A percentile compares a stretch with the other conserved stretches of the same genome.
Evolutionary conservation across 2,797 vertebrate genomes (phyloP).

Genomic region (Ciconia nigra): DNA sequence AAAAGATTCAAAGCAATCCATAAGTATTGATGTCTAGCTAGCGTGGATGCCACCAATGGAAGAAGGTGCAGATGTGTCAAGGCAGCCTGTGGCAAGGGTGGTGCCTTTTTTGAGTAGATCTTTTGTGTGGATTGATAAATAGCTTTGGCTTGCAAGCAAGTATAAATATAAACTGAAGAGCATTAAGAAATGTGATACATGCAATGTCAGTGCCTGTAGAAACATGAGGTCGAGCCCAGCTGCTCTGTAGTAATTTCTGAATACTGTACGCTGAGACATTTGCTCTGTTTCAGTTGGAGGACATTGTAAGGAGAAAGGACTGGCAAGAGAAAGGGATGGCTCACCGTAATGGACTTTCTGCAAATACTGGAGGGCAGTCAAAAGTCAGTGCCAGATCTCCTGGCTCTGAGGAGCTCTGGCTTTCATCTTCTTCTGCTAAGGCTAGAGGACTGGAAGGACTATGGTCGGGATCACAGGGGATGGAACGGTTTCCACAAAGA

Average conservation of each 20-base stretch:
- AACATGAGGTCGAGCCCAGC: not conserved
- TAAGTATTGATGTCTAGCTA: not conserved
- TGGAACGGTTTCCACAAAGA: not conserved
- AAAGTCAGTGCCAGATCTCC: not conserved
- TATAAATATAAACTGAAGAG: not conserved
- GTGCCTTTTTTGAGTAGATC: not conserved
- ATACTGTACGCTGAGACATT: not conserved
- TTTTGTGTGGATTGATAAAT: not conserved
- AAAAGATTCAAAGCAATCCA: not conserved
- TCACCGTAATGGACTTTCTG: not conserved
- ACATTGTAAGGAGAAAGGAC: not conserved
- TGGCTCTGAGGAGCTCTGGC: not conserved
- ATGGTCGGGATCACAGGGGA: fast-evolving
- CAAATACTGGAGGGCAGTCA: not conserved
- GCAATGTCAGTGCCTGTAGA: not conserved
- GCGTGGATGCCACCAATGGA: not conserved
- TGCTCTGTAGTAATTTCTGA: not conserved
- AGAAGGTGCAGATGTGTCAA: not conserved
- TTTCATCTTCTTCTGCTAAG: not conserved
- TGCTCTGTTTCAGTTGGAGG: not conserved
- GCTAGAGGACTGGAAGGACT: not conserved
- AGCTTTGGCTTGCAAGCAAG: not conserved
- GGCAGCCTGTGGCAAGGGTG: not conserved
- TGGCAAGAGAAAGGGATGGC: not conserved
- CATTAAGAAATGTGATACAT: not conserved